These are phyloP conservation scores for Eublepharis macularius DNA, from an alignment of 2,113 vertebrate species.

Conservation along the genomic window DNA sequence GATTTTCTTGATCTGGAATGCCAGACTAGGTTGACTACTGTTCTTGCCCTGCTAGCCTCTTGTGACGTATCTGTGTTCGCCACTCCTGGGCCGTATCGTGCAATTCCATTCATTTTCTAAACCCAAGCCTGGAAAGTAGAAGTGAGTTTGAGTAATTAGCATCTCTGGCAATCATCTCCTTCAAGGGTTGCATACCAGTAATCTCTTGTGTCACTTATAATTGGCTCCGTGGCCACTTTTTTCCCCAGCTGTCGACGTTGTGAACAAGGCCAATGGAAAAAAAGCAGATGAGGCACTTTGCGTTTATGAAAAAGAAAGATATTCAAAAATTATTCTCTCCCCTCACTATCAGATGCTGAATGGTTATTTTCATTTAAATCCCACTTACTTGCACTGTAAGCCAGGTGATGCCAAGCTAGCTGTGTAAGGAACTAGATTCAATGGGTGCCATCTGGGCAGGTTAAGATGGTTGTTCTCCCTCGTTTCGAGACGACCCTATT, in stretches of 20 bases:
- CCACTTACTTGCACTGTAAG: rapidly evolving
- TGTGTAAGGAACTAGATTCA: background rate
- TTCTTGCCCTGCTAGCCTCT: too few relatives aligned
- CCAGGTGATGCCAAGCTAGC: background rate
- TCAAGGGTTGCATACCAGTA: rapidly evolving
- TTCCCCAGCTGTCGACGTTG: background rate
- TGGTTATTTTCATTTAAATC: background rate
- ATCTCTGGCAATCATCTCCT: background rate
- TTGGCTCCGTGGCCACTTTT: background rate
- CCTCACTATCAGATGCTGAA: background rate
- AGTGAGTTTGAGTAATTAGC: background rate
- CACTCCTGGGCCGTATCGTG: background rate
- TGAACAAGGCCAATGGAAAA: background rate
- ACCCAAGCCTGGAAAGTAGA: background rate
- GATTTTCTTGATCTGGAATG: too few relatives aligned
- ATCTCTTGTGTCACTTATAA: background rate
- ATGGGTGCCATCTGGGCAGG: constrained; percentile 68
- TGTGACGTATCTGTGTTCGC: too few relatives aligned
- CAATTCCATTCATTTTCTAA: background rate
- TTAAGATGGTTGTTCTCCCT: constrained; percentile 44
- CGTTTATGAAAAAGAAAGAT: background rate
- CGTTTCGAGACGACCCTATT: constrained; percentile 50
- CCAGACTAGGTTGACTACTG: too few relatives aligned
- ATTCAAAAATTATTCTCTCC: background rate
- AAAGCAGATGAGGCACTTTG: background rate